Conservation (phyloP, 2,797 vertebrate species). For the Corythornis leucogaster region DNA sequence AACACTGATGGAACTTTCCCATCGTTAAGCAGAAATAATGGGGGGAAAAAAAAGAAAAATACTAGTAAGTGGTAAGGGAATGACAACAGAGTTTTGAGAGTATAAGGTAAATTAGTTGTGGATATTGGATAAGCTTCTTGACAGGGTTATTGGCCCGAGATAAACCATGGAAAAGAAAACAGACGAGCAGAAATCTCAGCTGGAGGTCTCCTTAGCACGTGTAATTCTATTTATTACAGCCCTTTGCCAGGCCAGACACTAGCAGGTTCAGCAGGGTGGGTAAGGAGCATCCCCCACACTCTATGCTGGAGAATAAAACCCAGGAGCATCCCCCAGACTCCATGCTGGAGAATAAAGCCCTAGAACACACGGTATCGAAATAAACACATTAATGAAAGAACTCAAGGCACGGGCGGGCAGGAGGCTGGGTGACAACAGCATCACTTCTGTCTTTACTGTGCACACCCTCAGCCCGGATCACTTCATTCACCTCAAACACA, state of each 20-base stretch:
- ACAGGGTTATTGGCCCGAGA: not conserved
- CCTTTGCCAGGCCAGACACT: not conserved
- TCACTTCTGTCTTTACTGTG: too few relatives aligned
- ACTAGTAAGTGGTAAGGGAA: not conserved
- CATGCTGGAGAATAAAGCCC: not conserved
- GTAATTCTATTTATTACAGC: not conserved
- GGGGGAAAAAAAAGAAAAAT: not conserved
- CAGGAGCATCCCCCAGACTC: not conserved
- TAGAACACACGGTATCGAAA: accelerated
- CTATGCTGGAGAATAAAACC: not conserved
- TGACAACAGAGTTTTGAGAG: not conserved
- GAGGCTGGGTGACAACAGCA: not conserved
- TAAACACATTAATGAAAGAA: not conserved
- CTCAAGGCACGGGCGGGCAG: not conserved
- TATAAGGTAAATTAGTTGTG: not conserved
- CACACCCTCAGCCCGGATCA: not conserved
- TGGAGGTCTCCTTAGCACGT: accelerated
- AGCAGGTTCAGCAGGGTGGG: not conserved
- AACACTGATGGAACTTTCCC: accelerated
- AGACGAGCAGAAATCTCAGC: not conserved
- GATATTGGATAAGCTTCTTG: not conserved
- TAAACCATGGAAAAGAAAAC: not conserved
- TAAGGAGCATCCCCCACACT: not conserved
- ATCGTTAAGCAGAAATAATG: not conserved
- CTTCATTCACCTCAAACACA: not conserved